These are phyloP conservation scores for Drosophila quinaria DNA, from an alignment of 2,888 invertebrate species.

Conservation along the genomic window DNA sequence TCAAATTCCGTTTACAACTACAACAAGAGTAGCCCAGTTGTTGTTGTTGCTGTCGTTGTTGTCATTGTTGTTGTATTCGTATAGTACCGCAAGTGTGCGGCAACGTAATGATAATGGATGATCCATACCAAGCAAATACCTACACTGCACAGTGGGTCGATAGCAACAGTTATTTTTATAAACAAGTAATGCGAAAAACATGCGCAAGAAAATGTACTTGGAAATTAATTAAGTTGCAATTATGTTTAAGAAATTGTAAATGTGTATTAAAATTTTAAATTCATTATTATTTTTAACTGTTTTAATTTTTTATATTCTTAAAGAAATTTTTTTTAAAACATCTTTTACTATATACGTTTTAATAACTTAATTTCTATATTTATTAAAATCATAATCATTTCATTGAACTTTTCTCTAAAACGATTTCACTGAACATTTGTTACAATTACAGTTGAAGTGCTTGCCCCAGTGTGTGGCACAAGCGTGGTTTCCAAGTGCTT, in stretches of 20 bases:
- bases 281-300: too few relatives aligned
- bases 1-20: constrained; percentile 41
- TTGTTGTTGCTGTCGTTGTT: constrained; percentile 10
- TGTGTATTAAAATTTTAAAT: too few relatives aligned
- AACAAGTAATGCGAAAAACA: background rate
- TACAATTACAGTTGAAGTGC: background rate
- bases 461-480: constrained; percentile 53
- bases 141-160: constrained; percentile 54
- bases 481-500: constrained; percentile 74
- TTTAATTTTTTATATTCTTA: too few relatives aligned
- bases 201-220: background rate
- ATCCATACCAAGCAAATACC: constrained; percentile 43
- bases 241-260: too few relatives aligned
- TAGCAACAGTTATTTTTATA: background rate
- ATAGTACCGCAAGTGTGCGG: constrained; percentile 61
- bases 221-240: too few relatives aligned
- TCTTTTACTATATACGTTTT: too few relatives aligned
- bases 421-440: background rate
- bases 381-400: background rate
- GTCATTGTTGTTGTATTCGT: constrained; percentile 16
- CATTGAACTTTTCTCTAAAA: background rate
- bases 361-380: background rate
- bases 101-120: constrained; percentile 73
- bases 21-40: constrained; percentile 23
- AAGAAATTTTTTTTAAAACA: too few relatives aligned